phyloP scores from a whole-genome alignment of 1,140 invertebrate species.

The Heliconius hewitsoni region DNA sequence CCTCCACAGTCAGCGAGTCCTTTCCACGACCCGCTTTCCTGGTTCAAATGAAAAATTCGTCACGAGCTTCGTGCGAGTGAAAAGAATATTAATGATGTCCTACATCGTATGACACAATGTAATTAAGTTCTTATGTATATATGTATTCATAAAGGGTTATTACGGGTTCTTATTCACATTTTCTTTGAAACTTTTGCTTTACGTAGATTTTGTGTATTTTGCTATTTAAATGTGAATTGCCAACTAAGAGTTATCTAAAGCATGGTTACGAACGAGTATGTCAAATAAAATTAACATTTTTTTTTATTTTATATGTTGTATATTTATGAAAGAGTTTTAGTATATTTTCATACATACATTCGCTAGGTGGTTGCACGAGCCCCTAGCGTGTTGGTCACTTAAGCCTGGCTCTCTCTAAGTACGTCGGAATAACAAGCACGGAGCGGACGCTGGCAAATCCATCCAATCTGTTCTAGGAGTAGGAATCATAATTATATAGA shows the following conservation, averaged over 20 bases:
- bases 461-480: not conserved
- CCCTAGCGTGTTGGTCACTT: not conserved
- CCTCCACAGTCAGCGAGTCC: conserved; percentile 14
- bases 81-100: conserved; percentile 31
- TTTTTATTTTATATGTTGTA: too few species aligned
- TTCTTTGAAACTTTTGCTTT: not conserved
- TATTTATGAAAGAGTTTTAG: not conserved
- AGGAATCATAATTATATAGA: too few species aligned
- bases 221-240: not conserved
- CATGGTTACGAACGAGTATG: not conserved
- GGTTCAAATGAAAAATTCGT: conserved; percentile 22
- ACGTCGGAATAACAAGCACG: not conserved
- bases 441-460: conserved; percentile 1
- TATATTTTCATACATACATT: not conserved
- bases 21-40: conserved; percentile 19
- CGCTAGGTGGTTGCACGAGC: not conserved
- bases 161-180: not conserved
- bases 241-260: not conserved
- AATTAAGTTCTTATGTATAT: conserved; percentile 12
- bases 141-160: not conserved
- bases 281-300: not conserved
- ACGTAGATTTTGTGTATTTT: not conserved
- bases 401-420: not conserved
- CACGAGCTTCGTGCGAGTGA: conserved; percentile 4
- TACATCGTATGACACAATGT: conserved; percentile 18